Evolutionary conservation across 2,888 invertebrate species (phyloP).

Genomic region (Tetramorium bicarinatum): DNA sequence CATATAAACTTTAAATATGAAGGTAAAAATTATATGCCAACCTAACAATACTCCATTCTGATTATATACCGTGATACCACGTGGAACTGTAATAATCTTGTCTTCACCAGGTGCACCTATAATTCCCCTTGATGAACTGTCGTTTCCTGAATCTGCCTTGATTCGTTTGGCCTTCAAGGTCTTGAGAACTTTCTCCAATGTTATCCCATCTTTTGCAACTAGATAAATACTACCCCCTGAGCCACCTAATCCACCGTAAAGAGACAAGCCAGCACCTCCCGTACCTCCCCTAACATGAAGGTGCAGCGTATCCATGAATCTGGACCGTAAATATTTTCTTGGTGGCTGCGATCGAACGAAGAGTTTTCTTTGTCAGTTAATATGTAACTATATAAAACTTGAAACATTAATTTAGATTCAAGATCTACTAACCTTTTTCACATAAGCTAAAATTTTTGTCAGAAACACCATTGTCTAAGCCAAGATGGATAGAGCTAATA

Average conservation of each 20-base stretch:
- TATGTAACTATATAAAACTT: conserved; percentile 8
- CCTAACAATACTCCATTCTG: conserved; percentile 90
- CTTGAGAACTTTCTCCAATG: conserved; percentile 87
- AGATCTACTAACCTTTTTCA: too few relatives aligned
- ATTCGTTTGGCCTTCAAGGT: conserved; percentile 89
- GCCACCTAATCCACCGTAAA: conserved; percentile 96
- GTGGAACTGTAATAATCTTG: conserved; percentile 91
- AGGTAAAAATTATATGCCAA: conserved; percentile 77
- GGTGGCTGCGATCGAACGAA: conserved; percentile 79
- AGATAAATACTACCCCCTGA: conserved; percentile 95
- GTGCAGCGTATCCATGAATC: conserved; percentile 93
- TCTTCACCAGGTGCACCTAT: conserved; percentile 92
- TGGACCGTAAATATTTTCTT: conserved; percentile 87
- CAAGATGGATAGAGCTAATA: too few relatives aligned
- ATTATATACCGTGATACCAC: conserved; percentile 92
- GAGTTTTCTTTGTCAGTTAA: conserved; percentile 7
- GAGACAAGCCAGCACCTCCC: conserved; percentile 93
- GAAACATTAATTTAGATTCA: too few relatives aligned
- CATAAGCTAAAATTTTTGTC: too few relatives aligned
- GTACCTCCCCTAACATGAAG: conserved; percentile 94
- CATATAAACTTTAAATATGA: not conserved
- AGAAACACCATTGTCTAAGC: too few relatives aligned
- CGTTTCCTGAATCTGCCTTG: conserved; percentile 90
- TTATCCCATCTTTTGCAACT: conserved; percentile 89
- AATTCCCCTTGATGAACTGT: conserved; percentile 92